phyloP scores from a whole-genome alignment of 1,140 invertebrate species.

The Neodiprion virginianus region DNA sequence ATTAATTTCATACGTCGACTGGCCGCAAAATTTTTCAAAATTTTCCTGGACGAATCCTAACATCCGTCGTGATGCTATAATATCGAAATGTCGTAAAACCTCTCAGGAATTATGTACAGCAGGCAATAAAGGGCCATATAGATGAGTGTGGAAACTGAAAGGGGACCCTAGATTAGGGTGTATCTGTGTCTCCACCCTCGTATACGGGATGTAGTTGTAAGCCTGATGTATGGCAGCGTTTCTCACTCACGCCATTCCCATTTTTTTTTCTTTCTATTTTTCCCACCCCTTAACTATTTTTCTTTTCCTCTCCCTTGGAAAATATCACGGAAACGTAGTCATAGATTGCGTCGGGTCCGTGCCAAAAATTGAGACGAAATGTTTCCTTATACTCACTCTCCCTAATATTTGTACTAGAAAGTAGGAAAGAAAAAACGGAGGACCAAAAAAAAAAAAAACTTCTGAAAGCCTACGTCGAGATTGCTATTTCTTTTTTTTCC shows the following conservation, averaged over 20 bases:
- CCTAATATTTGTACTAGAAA: not conserved
- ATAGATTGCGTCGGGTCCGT: too few species aligned
- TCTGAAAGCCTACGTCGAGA: too few species aligned
- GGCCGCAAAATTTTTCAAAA: too few species aligned
- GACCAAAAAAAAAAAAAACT: not conserved
- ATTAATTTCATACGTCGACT: too few species aligned
- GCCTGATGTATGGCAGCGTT: slow-evolving; percentile 12
- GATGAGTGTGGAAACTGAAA: too few species aligned
- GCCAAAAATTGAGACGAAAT: not conserved
- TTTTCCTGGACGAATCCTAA: too few species aligned
- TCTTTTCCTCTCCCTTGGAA: not conserved
- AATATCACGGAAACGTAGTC: not conserved
- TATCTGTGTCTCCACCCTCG: not conserved
- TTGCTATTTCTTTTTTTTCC: too few species aligned
- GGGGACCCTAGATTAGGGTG: too few species aligned
- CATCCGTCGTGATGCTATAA: too few species aligned
- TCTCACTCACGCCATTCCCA: slow-evolving; percentile 10
- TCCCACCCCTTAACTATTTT: not conserved
- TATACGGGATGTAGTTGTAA: slow-evolving; percentile 4
- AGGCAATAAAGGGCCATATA: too few species aligned
- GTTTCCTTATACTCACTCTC: not conserved
- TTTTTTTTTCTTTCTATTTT: slow-evolving; percentile 2
- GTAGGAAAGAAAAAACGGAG: not conserved
- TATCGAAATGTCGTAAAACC: too few species aligned
- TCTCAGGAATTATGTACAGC: too few species aligned